Conservation (phyloP, 2,113 vertebrate species). For the Salminus brasiliensis region DNA sequence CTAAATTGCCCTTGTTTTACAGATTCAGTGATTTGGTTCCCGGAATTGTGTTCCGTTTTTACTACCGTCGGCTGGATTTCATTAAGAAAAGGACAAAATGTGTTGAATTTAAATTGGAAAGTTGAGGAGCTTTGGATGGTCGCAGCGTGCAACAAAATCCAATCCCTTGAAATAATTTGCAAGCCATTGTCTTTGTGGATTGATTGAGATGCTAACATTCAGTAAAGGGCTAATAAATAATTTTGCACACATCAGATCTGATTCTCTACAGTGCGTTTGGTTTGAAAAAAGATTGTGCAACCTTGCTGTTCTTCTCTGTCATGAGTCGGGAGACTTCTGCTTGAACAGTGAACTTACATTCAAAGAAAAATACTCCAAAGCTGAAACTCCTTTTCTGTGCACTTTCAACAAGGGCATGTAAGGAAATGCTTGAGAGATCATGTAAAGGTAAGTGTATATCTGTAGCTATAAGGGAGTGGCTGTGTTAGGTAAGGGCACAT, state of each 20-base stretch:
- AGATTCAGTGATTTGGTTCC: conserved; percentile 15
- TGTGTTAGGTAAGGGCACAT: background rate
- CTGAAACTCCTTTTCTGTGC: background rate
- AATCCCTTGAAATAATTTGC: conserved; percentile 46
- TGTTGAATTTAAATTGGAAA: no score
- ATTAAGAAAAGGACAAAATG: no score
- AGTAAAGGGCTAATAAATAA: conserved; percentile 40
- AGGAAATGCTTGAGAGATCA: background rate
- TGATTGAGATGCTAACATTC: conserved; percentile 43
- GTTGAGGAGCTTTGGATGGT: background rate
- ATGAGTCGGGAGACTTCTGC: background rate
- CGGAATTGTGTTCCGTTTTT: background rate
- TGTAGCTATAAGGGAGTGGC: no score
- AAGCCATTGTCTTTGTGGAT: conserved; percentile 33
- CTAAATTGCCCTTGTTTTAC: conserved; percentile 36
- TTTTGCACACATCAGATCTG: conserved; percentile 8
- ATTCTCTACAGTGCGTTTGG: conserved; percentile 16
- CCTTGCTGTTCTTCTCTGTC: background rate
- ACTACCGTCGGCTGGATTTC: background rate
- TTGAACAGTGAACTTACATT: conserved; percentile 16
- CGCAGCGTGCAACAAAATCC: background rate
- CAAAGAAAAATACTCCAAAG: conserved; percentile 4
- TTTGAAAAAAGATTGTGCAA: background rate
- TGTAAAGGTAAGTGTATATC: background rate
- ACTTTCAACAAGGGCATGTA: background rate